Base-by-base conservation (phyloP, 2,797 vertebrate species). In the Darevskia mixta region DNA sequence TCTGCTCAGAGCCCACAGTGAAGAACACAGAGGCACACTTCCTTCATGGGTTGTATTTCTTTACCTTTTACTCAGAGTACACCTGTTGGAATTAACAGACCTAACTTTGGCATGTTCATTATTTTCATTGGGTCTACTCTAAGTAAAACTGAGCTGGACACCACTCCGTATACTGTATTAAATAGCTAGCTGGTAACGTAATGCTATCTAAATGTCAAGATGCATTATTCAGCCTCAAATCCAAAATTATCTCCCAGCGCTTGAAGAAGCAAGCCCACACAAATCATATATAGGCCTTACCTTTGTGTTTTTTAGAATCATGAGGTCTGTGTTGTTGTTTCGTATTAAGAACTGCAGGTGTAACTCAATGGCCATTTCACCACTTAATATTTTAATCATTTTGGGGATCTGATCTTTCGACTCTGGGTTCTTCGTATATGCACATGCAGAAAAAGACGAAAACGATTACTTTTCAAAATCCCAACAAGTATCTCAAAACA, bases 231-330 rank as follows among this genome's bases (percentile, higher is more conserved):
- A 83, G 32, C 15, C 73, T 45, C 79, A 25, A 85, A 86, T 35
- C 45, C 71, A 8, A 90, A 1, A 58, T 35, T 61, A 27, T 10
- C 79, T 61, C 32, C 23, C 79, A 71, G 10, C 4, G 49, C 27
- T 38, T 1, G 15, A 38, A 18, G 11, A 5, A 84, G 32, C 6
- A 25, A n/a, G 35, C 72, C 8, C 35, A 38, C 32, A 81, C 38
- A 3, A 75, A 18, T 58, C 76, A 85, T 3, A 38, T 86, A 87
- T 2, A 13, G 5, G n/a, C 91, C 95, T 96, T 97, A 99, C 99
- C 98, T 99, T 99, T 96, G 99, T 99, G 95, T 99, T 99, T 98
- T 99, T 99, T 89, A 99, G 98, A 94, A 99, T 99, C 98, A 99
- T 99, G 91, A 99, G 97, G 95, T 99, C 99, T 95, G 99, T 99